Conservation (phyloP, 2,797 vertebrate species). For the Loris lydekkerianus region DNA sequence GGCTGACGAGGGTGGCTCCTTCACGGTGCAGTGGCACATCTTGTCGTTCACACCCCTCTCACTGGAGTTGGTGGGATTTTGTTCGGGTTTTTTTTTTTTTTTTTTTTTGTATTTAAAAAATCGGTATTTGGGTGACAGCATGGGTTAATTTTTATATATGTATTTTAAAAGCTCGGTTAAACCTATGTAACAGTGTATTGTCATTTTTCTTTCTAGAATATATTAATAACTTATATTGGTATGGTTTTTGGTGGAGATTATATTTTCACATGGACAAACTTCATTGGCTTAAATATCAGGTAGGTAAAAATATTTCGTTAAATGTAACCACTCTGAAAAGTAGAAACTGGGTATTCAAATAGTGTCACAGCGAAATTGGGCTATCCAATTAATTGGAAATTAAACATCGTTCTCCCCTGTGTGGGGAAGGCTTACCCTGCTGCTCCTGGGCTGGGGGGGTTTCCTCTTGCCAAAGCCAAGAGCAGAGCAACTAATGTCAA, state of each 20-base stretch:
- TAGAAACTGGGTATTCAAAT: not conserved
- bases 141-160: not conserved
- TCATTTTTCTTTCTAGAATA: constrained; percentile 91
- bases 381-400: not conserved
- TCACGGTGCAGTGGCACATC: not conserved
- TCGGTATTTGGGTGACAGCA: not conserved
- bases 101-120: constrained; percentile 46
- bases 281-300: constrained; percentile 98
- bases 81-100: not conserved
- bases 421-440: not conserved
- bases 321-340: not conserved
- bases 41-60: not conserved
- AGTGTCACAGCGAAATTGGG: constrained; percentile 2
- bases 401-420: not conserved
- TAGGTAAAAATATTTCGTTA: constrained; percentile 83
- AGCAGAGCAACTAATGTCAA: not conserved
- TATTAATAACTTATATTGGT: constrained; percentile 97
- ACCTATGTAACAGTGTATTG: constrained; percentile 11
- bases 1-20: not conserved
- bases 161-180: constrained; percentile 70
- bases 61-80: not conserved
- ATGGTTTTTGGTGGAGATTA: constrained; percentile 99
- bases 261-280: constrained; percentile 99
- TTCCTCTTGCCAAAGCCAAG: not conserved
- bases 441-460: not conserved